Evolutionary conservation across 2,888 invertebrate genomes (phyloP).

Genomic region (Mechanitis mazaeus): DNA sequence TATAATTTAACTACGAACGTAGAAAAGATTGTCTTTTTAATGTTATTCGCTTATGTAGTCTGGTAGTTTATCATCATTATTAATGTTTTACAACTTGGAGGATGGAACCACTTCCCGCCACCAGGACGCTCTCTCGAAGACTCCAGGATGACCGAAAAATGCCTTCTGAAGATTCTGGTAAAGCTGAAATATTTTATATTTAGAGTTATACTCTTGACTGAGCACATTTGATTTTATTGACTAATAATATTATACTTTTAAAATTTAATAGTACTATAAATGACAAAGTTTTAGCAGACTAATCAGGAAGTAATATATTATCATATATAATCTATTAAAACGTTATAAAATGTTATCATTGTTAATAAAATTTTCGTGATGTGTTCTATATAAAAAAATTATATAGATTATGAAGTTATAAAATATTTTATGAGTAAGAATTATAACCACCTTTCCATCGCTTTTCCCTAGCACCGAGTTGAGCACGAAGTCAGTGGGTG

Average conservation of each 20-base stretch:
- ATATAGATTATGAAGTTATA: too few species aligned
- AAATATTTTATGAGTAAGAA: not conserved
- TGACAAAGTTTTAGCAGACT: not conserved
- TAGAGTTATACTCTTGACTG: too few species aligned
- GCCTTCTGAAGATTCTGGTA: conserved; percentile 85
- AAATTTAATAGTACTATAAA: conserved; percentile 5
- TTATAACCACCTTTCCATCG: conserved; percentile 82
- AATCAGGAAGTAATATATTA: too few species aligned
- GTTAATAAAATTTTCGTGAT: too few species aligned
- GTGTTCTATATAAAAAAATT: too few species aligned
- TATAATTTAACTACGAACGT: not conserved
- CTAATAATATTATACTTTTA: too few species aligned
- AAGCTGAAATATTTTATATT: conserved; percentile 61
- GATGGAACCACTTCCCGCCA: conserved; percentile 74
- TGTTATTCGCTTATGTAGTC: not conserved
- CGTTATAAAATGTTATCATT: too few species aligned
- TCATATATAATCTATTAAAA: too few species aligned
- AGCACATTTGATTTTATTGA: too few species aligned
- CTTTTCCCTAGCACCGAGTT: conserved; percentile 91
- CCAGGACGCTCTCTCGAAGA: conserved; percentile 84
- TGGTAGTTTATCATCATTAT: not conserved
- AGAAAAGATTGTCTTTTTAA: not conserved
- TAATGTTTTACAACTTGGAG: conserved; percentile 50
- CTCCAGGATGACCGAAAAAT: conserved; percentile 82
- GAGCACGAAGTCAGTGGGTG: conserved; percentile 92